Conservation (phyloP, 2,888 invertebrate genomes). For the Meganola albula region DNA sequence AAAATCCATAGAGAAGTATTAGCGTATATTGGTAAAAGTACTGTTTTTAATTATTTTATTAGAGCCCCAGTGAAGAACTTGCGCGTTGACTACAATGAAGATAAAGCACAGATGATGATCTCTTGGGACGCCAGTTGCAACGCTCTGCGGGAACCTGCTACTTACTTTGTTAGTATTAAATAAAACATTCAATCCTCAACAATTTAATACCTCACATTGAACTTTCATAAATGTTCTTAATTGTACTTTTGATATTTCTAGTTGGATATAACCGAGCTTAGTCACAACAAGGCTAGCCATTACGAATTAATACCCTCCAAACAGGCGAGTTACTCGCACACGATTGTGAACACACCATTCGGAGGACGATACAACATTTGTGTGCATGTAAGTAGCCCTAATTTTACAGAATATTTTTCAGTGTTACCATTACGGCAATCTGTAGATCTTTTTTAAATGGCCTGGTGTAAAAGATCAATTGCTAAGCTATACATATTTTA, state of each 20-base stretch:
- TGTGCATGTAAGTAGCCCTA: slow-evolving; percentile 54
- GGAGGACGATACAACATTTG: slow-evolving; percentile 75
- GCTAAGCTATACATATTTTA: too few relatives aligned
- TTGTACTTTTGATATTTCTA: slow-evolving; percentile 23
- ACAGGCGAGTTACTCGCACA: slow-evolving; percentile 67
- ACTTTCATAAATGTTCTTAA: too few relatives aligned
- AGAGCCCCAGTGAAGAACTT: slow-evolving; percentile 84
- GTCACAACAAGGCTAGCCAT: slow-evolving; percentile 46
- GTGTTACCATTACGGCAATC: too few relatives aligned
- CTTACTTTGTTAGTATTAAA: slow-evolving; percentile 78
- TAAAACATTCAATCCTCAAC: too few relatives aligned
- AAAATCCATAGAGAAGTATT: too few relatives aligned
- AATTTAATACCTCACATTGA: too few relatives aligned
- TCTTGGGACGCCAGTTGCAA: slow-evolving; percentile 86
- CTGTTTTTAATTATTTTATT: background rate
- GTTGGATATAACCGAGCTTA: slow-evolving; percentile 59
- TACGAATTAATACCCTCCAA: slow-evolving; percentile 70
- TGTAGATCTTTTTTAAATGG: too few relatives aligned
- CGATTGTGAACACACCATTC: slow-evolving; percentile 69
- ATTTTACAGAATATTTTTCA: too few relatives aligned
- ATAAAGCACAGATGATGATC: slow-evolving; percentile 72
- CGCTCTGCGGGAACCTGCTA: slow-evolving; percentile 49
- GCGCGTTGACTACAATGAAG: slow-evolving; percentile 55
- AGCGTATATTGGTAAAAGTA: too few relatives aligned
- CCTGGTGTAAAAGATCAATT: too few relatives aligned